phyloP scores from a whole-genome alignment of 2,888 invertebrate genomes.

The Hydraecia micacea region DNA sequence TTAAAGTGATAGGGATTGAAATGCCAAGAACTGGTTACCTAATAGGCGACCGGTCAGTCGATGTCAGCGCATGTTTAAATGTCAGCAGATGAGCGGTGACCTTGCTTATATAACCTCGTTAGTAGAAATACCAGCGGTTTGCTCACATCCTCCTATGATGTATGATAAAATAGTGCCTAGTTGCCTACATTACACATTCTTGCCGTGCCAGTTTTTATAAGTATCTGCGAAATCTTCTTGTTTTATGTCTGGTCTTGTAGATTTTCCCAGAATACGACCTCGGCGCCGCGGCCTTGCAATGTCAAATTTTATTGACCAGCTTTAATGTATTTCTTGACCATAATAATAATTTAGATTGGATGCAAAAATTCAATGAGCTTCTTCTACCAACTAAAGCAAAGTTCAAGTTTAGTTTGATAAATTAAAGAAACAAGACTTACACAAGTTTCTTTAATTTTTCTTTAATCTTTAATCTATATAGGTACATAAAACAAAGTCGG shows the following conservation, averaged over 20 bases:
- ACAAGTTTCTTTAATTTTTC: too few species aligned
- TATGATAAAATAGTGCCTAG: conserved; percentile 59
- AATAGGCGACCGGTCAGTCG: conserved; percentile 82
- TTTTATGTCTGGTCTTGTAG: conserved; percentile 23
- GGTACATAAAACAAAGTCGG: too few species aligned
- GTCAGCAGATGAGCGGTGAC: conserved; percentile 85
- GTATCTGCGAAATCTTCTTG: background rate
- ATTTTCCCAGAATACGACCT: conserved; percentile 35
- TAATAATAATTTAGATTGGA: conserved; percentile 30
- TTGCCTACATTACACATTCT: conserved; percentile 55
- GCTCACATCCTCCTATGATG: conserved; percentile 74
- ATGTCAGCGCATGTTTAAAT: conserved; percentile 79
- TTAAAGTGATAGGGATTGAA: conserved; percentile 69
- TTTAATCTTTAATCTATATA: too few species aligned
- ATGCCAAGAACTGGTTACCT: conserved; percentile 82
- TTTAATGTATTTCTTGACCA: conserved; percentile 21
- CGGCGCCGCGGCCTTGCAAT: conserved; percentile 24
- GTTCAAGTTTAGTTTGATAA: conserved; percentile 18
- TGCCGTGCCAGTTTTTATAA: conserved; percentile 43
- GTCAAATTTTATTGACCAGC: conserved; percentile 27
- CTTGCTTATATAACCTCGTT: conserved; percentile 86
- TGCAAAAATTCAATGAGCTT: conserved; percentile 18
- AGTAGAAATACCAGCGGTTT: conserved; percentile 82
- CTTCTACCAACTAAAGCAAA: conserved; percentile 22
- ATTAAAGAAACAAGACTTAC: background rate